These are phyloP conservation scores for Sternotherus odoratus DNA, from an alignment of 2,797 vertebrate genomes.

Conservation along the genomic window DNA sequence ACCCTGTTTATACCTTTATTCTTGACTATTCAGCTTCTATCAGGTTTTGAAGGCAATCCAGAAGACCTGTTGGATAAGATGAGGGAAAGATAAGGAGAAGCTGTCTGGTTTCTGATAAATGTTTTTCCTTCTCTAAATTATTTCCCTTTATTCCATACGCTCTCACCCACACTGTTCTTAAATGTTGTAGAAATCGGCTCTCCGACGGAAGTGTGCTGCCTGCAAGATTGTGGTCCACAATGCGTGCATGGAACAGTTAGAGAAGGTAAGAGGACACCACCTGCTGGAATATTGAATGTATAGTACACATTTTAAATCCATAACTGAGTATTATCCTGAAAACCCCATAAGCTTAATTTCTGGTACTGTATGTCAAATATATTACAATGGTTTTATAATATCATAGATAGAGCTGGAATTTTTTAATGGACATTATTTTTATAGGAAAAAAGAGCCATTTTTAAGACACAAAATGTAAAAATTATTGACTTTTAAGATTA, in stretches of 20 bases:
- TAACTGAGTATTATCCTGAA: background rate
- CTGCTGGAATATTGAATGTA: conserved; percentile 45
- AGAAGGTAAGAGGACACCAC: conserved; percentile 89
- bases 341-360: background rate
- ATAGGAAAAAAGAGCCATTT: background rate
- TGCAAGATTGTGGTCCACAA: conserved; percentile 98
- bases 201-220: conserved; percentile 95
- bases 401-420: background rate
- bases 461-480: background rate
- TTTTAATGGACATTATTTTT: background rate
- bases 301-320: background rate
- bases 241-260: conserved; percentile 93
- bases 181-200: conserved; percentile 94
- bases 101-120: background rate
- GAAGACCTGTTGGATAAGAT: rapidly evolving
- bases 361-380: background rate
- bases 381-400: background rate
- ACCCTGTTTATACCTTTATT: background rate
- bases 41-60: background rate
- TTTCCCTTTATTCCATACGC: background rate
- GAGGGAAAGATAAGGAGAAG: rapidly evolving
- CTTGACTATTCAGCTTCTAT: background rate
- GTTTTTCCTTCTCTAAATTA: conserved; percentile 68
- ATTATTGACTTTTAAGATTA: background rate
- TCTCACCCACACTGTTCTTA: background rate